phyloP scores from a whole-genome alignment of 2,113 vertebrate genomes.

The Stomatorhinus ivindoensis region DNA sequence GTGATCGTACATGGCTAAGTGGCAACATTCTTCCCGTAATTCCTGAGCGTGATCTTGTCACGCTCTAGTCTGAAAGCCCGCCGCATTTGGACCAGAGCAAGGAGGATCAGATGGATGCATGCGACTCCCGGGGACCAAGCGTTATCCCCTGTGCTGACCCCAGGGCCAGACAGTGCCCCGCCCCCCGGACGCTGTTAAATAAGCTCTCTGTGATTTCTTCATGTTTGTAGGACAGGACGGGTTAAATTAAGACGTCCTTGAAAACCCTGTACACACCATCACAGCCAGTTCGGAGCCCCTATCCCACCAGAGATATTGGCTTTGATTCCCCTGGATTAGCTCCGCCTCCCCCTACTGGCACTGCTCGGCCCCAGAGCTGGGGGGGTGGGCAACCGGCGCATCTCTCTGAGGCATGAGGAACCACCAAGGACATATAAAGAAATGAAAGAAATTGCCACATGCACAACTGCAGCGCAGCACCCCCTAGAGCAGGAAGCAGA shows the following conservation, averaged over 20 bases:
- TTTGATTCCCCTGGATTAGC: constrained; percentile 36
- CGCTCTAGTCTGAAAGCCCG: not conserved
- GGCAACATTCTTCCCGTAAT: not conserved
- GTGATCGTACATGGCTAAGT: not conserved
- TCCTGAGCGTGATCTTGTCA: not conserved
- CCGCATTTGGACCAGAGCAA: not conserved
- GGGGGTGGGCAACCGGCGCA: constrained; percentile 53
- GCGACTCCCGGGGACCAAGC: not conserved
- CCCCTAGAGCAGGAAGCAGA: not conserved
- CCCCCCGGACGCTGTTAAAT: constrained; percentile 40
- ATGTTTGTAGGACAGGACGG: constrained; percentile 36
- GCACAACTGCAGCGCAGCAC: not conserved
- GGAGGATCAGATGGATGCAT: not conserved
- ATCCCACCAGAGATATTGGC: constrained; percentile 29
- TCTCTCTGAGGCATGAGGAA: not conserved
- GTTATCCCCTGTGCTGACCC: constrained; percentile 17
- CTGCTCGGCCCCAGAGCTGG: constrained; percentile 39
- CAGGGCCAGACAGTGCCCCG: constrained; percentile 13
- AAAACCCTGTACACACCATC: constrained; percentile 28
- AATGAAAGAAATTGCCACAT: not conserved
- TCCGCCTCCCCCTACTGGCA: constrained; percentile 16
- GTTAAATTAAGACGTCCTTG: constrained; percentile 40
- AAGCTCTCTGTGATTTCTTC: constrained; percentile 41
- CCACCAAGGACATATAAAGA: not conserved
- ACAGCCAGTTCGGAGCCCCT: constrained; percentile 30